These are phyloP conservation scores for Panurus biarmicus DNA, from an alignment of 2,113 vertebrate species.

Conservation along the genomic window DNA sequence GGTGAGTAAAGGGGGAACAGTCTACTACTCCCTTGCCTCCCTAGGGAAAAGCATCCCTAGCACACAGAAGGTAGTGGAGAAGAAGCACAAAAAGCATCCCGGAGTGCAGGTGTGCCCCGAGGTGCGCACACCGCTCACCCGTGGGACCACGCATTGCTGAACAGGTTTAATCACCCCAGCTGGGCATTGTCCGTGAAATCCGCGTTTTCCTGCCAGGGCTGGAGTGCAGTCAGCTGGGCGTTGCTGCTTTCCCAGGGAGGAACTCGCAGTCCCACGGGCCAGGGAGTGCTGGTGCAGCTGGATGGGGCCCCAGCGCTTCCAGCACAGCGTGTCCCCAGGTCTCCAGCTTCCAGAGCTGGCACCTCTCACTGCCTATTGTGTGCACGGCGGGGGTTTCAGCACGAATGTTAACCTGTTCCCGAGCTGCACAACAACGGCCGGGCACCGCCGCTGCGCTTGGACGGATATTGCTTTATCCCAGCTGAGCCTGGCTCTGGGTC, in stretches of 20 bases:
- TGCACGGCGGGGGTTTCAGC: rapidly evolving
- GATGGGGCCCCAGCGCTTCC: background rate
- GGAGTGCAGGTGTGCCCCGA: background rate
- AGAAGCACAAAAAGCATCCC: background rate
- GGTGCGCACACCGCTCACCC: rapidly evolving
- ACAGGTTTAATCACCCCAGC: background rate
- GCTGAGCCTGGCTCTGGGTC: background rate
- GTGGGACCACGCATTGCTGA: background rate
- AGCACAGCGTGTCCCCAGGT: background rate
- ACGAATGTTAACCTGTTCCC: background rate
- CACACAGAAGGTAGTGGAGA: rapidly evolving
- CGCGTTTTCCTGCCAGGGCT: background rate
- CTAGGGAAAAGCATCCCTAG: background rate
- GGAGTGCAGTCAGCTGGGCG: background rate
- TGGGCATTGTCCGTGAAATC: background rate
- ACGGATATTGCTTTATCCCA: background rate
- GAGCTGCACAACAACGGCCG: background rate
- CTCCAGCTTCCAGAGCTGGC: background rate
- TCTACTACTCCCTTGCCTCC: background rate
- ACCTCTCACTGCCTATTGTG: background rate
- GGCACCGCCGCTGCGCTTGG: background rate
- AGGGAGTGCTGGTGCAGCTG: background rate
- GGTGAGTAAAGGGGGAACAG: background rate
- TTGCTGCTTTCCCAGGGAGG: constrained; percentile 28
- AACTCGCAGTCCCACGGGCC: background rate